A percentile compares a stretch with the other conserved stretches of the same genome.
phyloP scores from a whole-genome alignment of 2,888 invertebrate genomes.

The Conus canariensis region DNA sequence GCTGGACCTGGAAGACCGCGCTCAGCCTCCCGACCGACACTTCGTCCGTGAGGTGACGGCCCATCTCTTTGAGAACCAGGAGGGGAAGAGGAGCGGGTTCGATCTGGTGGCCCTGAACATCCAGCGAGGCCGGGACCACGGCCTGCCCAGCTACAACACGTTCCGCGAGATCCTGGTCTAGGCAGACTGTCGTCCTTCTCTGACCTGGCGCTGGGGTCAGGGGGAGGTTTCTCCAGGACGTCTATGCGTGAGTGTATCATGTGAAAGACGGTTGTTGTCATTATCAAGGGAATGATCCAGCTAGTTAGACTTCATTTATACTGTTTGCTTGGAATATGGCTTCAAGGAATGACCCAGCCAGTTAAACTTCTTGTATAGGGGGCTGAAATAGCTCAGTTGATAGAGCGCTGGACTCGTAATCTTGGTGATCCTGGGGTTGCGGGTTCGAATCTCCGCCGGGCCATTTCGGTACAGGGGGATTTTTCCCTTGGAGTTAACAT shows the following conservation, averaged over 20 bases:
- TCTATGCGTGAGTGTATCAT: conserved; percentile 28
- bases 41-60: conserved; percentile 32
- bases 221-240: neutral
- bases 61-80: conserved; percentile 47
- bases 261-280: neutral
- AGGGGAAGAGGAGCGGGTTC: conserved; percentile 39
- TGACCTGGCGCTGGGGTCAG: conserved; percentile 30
- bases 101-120: conserved; percentile 47
- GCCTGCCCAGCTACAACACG: conserved; percentile 40
- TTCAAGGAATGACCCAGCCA: neutral
- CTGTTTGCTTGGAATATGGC: no score
- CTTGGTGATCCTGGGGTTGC: no score
- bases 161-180: conserved; percentile 31
- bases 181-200: conserved; percentile 32
- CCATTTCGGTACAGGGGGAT: no score
- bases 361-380: no score
- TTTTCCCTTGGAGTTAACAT: no score
- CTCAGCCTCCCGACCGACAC: conserved; percentile 37
- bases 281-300: neutral
- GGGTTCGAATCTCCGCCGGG: no score
- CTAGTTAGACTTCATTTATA: no score
- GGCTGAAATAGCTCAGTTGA: no score
- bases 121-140: conserved; percentile 48
- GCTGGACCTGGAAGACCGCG: conserved; percentile 31
- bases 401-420: no score